Conservation (phyloP, 2,797 vertebrate genomes). For the Paramormyrops hopkinsi region DNA sequence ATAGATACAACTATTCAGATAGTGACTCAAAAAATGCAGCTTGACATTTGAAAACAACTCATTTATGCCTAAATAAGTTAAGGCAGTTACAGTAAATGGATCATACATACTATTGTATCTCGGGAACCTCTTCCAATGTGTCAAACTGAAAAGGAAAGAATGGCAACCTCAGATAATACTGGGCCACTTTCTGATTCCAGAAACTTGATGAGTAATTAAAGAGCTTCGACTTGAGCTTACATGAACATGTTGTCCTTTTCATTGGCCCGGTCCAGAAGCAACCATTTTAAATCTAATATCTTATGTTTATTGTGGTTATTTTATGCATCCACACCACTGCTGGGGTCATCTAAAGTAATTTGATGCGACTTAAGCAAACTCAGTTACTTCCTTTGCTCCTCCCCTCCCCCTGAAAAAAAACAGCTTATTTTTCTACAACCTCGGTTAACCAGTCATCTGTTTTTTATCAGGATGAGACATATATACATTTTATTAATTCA, state of each 20-base stretch:
- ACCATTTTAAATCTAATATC: not conserved
- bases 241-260: not conserved
- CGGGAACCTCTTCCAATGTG: not conserved
- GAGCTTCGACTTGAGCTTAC: not conserved
- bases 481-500: not conserved
- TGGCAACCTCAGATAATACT: not conserved
- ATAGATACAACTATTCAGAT: not conserved
- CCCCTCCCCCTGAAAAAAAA: not conserved
- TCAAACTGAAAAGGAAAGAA: conserved; percentile 20
- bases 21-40: conserved; percentile 17
- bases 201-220: not conserved
- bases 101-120: not conserved
- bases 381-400: not conserved
- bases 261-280: not conserved
- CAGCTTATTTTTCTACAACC: not conserved
- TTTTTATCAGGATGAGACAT: not conserved
- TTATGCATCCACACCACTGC: not conserved
- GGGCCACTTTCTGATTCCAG: not conserved
- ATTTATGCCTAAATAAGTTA: conserved; percentile 19
- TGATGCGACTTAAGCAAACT: not conserved
- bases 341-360: not conserved
- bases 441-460: not conserved
- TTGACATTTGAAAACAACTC: conserved; percentile 23
- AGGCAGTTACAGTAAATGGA: conserved; percentile 19
- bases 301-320: not conserved